Base-by-base conservation (phyloP, 2,797 vertebrate species). In the Cephalopachus bancanus region DNA sequence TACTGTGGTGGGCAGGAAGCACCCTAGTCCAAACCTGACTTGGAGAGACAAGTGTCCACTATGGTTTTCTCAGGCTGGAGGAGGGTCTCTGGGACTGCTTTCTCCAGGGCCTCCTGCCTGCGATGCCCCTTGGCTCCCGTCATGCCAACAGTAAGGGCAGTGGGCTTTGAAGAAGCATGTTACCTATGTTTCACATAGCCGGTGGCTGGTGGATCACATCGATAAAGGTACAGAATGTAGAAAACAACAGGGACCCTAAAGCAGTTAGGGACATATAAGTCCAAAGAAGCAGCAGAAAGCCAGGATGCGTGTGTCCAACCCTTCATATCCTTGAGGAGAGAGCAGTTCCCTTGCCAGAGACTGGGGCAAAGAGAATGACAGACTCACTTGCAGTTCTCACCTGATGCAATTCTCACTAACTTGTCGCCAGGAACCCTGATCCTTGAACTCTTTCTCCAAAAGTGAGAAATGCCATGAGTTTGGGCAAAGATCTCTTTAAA, bases 331-430 rank as follows among this genome's bases (percentile, higher is more conserved):
- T n/a, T 0, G 8, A 76, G 44, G 53, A 64, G 72, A 37, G 60
- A 64, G 53, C 26, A 11, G 22, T 14, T 24, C 62, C 76, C 11
- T 37, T 2, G 7, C 26, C 1, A 1, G 78, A 37, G 37, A 19
- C 11, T 1, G 1, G 49, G 22, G 37, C 37, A 19, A 1, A 0
- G 44, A 22, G 75, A 26, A 3, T 1, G 7, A 7, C 2, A 0
- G 5, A 22, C 44, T n/a, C n/a, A 14, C n/a, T 55, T 7, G 5
- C 28, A 4, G 6, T 7, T 30, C 69, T 16, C 1, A 0, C 2
- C 71, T 3, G 2, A 2, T 0, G 3, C 15, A 20, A 3, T 28
- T 62, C 57, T 69, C 2, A 9, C n/a, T 55, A 6, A 3, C 20
- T 53, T 2, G 7, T 53, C 19, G 0, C n/a, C 15, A 4, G 62